These are phyloP conservation scores for Serilophus lunatus DNA, from an alignment of 2,113 vertebrate species.

Conservation along the genomic window DNA sequence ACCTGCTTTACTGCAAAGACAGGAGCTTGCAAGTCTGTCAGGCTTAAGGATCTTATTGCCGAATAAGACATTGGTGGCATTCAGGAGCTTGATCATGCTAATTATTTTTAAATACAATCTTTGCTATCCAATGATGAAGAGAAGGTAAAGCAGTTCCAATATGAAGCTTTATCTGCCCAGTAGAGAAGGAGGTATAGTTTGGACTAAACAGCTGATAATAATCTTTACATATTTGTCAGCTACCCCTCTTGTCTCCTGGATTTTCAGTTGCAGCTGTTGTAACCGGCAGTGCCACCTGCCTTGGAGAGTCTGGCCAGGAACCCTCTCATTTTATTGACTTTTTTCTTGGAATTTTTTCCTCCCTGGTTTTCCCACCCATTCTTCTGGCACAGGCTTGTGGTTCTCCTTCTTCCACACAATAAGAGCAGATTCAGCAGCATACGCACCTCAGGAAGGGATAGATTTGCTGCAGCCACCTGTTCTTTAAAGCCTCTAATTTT, in stretches of 20 bases:
- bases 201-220: background rate
- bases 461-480: background rate
- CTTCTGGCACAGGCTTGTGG: background rate
- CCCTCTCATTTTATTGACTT: background rate
- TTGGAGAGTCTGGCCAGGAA: background rate
- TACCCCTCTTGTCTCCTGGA: background rate
- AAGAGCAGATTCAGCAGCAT: background rate
- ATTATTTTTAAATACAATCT: background rate
- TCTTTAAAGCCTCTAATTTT: background rate
- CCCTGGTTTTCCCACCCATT: background rate
- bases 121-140: background rate
- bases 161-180: background rate
- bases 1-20: background rate
- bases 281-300: slow-evolving; percentile 45
- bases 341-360: background rate
- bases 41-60: background rate
- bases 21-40: background rate
- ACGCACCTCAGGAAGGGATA: background rate
- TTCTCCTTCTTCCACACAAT: background rate
- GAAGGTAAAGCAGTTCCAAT: background rate
- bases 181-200: background rate
- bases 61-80: background rate
- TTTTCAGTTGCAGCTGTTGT: slow-evolving; percentile 57
- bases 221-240: slow-evolving; percentile 52
- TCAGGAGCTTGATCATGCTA: background rate